Percentiles rank a stretch among this genome's conserved stretches.
Evolutionary conservation across 2,113 vertebrate genomes (phyloP).

Genomic region (Heloderma charlesbogerti): DNA sequence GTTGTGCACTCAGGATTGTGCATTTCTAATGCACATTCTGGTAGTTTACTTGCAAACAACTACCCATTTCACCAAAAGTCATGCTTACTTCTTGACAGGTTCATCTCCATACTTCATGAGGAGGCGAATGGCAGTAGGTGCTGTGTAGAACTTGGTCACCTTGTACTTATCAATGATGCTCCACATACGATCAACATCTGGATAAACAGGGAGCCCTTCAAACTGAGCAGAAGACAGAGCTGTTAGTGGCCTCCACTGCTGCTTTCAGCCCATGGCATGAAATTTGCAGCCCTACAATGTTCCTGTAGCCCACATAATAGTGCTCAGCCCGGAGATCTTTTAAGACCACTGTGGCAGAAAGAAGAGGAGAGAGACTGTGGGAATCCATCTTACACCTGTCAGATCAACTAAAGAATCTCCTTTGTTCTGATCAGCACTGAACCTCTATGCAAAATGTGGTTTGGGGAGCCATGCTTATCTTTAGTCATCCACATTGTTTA

Average conservation of each 20-base stretch:
- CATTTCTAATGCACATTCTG: background rate
- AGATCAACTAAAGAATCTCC: background rate
- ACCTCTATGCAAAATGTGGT: background rate
- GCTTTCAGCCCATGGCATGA: background rate
- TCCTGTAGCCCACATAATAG: background rate
- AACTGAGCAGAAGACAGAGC: conserved; percentile 81
- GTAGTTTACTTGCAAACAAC: fast-evolving
- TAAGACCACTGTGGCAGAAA: background rate
- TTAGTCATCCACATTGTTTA: background rate
- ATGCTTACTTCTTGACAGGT: conserved; percentile 89
- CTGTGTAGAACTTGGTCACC: conserved; percentile 97
- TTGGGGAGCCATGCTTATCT: background rate
- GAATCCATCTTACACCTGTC: background rate
- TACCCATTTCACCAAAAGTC: fast-evolving
- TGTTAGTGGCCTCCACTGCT: conserved; percentile 37
- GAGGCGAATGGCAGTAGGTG: conserved; percentile 94
- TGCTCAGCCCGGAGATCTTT: background rate
- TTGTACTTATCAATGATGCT: conserved; percentile 93
- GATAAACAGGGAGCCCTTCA: conserved; percentile 96
- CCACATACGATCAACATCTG: conserved; percentile 91
- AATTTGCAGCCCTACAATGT: background rate
- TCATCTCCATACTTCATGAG: conserved; percentile 97
- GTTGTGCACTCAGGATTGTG: background rate
- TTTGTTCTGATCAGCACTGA: background rate
- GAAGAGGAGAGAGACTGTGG: background rate